phyloP scores from a whole-genome alignment of 1,140 invertebrate species.

The Periplaneta americana region DNA sequence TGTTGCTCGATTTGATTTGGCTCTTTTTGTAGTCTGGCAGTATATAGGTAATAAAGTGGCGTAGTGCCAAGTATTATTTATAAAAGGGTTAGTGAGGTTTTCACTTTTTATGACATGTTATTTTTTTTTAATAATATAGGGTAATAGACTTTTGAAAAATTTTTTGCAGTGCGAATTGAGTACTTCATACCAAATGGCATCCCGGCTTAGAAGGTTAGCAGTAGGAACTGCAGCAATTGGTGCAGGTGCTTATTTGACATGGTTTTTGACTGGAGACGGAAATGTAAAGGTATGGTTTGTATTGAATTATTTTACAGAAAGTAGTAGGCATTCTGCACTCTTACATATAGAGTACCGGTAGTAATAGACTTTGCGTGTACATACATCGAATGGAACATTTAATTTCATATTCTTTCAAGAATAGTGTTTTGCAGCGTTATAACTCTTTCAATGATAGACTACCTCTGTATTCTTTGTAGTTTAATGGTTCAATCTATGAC shows the following conservation, averaged over 20 bases:
- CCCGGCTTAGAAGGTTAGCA: slow-evolving; percentile 43
- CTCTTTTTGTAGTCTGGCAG: neutral
- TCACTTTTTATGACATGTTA: neutral
- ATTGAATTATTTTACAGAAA: too few species aligned
- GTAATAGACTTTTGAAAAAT: neutral
- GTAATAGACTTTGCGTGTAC: too few species aligned
- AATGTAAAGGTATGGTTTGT: slow-evolving; percentile 29
- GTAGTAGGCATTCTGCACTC: too few species aligned
- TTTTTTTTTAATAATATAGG: neutral
- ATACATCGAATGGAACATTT: neutral
- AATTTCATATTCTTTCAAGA: neutral
- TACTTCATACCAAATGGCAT: slow-evolving; percentile 35
- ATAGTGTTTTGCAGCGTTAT: neutral
- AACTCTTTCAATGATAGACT: too few species aligned
- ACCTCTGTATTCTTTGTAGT: too few species aligned
- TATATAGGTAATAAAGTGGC: neutral
- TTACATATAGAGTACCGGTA: too few species aligned
- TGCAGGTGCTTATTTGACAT: slow-evolving; percentile 43
- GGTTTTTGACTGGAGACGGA: slow-evolving; percentile 43
- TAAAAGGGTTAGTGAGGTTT: neutral
- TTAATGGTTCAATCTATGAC: too few species aligned
- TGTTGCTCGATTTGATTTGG: neutral
- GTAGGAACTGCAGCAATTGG: slow-evolving; percentile 42
- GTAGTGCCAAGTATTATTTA: neutral
- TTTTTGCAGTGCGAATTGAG: neutral